phyloP scores from a whole-genome alignment of 2,888 invertebrate species.

The Emesis furor region DNA sequence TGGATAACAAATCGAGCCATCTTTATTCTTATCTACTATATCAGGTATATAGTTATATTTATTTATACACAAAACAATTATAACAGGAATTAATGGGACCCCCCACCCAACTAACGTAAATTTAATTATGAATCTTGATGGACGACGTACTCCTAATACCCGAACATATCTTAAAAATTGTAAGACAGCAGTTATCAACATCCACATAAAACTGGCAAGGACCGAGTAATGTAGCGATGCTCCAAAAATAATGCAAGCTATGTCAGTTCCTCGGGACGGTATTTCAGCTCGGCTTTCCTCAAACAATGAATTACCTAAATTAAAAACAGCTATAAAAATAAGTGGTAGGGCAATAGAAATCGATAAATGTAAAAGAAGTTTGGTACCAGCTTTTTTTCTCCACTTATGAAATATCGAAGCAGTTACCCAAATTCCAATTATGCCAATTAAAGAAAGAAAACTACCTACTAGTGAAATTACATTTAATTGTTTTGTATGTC shows the following conservation, averaged over 20 bases:
- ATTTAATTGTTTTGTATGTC: slow-evolving; percentile 89
- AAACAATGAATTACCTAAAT: slow-evolving; percentile 83
- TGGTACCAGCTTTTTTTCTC: slow-evolving; percentile 93
- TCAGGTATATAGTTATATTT: slow-evolving; percentile 81
- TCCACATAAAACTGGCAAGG: slow-evolving; percentile 94
- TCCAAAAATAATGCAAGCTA: slow-evolving; percentile 92
- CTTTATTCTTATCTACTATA: slow-evolving; percentile 77
- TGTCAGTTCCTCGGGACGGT: slow-evolving; percentile 77
- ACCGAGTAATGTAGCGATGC: slow-evolving; percentile 94
- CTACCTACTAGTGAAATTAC: slow-evolving; percentile 92
- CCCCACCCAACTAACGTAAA: slow-evolving; percentile 93
- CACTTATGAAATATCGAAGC: slow-evolving; percentile 92
- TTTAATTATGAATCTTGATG: slow-evolving; percentile 93
- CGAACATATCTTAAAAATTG: slow-evolving; percentile 94
- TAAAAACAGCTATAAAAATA: slow-evolving; percentile 86
- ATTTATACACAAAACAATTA: slow-evolving; percentile 86
- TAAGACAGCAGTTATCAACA: slow-evolving; percentile 94
- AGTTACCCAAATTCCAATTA: slow-evolving; percentile 92
- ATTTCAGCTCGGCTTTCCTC: slow-evolving; percentile 77
- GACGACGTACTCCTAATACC: slow-evolving; percentile 92
- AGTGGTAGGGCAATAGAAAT: slow-evolving; percentile 93
- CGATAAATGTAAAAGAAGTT: slow-evolving; percentile 93
- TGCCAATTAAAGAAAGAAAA: slow-evolving; percentile 91
- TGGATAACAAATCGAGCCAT: slow-evolving; percentile 90
- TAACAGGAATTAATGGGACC: slow-evolving; percentile 90